phyloP scores from a whole-genome alignment of 2,888 invertebrate species.

The Pilophorus perplexus region DNA sequence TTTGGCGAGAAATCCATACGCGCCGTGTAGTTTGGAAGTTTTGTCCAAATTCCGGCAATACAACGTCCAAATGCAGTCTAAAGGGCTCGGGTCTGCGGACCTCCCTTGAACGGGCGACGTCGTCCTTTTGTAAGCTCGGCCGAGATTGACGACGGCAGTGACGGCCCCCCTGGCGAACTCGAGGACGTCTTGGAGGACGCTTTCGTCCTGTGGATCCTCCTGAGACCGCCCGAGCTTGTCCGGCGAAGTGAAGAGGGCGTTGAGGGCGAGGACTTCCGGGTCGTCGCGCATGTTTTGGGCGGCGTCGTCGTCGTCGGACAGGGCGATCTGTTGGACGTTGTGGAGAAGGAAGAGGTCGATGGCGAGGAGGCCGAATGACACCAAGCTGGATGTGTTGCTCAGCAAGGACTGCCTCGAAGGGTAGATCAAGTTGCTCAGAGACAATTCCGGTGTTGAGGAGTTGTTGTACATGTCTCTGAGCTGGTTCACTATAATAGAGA shows the following conservation, averaged over 20 bases:
- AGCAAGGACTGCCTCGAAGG: conserved; percentile 46
- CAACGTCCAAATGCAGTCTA: conserved; percentile 62
- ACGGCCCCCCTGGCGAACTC: conserved; percentile 58
- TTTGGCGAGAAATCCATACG: conserved; percentile 60
- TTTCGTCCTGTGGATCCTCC: conserved; percentile 11
- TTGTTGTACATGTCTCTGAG: conserved; percentile 57
- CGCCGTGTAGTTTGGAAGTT: conserved; percentile 57
- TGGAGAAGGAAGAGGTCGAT: conserved; percentile 60
- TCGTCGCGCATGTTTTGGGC: conserved; percentile 54
- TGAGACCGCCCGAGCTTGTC: conserved; percentile 53
- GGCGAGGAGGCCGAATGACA: conserved; percentile 60
- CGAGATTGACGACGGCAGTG: conserved; percentile 59
- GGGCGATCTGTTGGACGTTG: conserved; percentile 60
- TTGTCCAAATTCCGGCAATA: conserved; percentile 60
- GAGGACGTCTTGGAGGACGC: conserved; percentile 56
- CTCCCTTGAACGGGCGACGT: conserved; percentile 51
- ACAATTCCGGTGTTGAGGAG: conserved; percentile 50
- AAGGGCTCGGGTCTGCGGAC: conserved; percentile 53
- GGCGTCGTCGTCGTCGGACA: conserved; percentile 59
- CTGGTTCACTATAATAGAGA: conserved; percentile 56
- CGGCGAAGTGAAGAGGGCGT: conserved; percentile 59
- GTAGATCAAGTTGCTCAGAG: conserved; percentile 47
- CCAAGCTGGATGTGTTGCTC: conserved; percentile 55
- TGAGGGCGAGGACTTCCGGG: conserved; percentile 60
- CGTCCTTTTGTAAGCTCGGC: conserved; percentile 59